Conservation (phyloP, 2,797 vertebrate species). For the Cygnus olor region DNA sequence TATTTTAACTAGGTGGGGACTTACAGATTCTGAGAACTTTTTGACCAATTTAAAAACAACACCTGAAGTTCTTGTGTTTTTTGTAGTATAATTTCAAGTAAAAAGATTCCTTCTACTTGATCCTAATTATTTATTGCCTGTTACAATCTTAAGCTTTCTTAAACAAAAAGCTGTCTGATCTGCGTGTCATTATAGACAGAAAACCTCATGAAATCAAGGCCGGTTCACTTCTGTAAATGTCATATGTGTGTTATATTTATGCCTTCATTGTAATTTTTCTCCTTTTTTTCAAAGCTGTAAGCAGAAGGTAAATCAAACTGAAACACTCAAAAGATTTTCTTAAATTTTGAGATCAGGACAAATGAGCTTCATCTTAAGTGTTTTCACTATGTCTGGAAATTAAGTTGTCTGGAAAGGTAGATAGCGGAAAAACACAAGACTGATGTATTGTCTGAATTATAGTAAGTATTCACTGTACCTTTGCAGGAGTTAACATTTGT, state of each 20-base stretch:
- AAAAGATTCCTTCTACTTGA: background rate
- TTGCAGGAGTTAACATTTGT: constrained; percentile 40
- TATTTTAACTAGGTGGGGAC: background rate
- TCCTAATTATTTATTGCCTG: background rate
- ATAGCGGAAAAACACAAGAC: background rate
- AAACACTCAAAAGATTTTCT: background rate
- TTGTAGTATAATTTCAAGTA: background rate
- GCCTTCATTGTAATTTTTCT: background rate
- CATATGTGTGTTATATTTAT: background rate
- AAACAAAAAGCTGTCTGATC: background rate
- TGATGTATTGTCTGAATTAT: background rate
- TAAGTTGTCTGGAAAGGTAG: background rate
- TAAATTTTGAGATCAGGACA: background rate
- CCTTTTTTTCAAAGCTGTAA: background rate
- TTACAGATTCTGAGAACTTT: background rate
- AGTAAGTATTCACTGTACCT: constrained; percentile 16
- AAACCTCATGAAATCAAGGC: background rate
- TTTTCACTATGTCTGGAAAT: background rate
- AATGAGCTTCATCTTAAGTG: constrained; percentile 20
- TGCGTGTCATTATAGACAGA: background rate
- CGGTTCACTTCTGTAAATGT: background rate
- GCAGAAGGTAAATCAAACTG: constrained; percentile 3
- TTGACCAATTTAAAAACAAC: background rate
- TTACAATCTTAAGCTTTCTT: background rate
- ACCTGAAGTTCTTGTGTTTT: background rate